Conservation (phyloP, 30 jellyfish, hydroid and myxozoan genomes). For the Turritopsis rubra region DNA sequence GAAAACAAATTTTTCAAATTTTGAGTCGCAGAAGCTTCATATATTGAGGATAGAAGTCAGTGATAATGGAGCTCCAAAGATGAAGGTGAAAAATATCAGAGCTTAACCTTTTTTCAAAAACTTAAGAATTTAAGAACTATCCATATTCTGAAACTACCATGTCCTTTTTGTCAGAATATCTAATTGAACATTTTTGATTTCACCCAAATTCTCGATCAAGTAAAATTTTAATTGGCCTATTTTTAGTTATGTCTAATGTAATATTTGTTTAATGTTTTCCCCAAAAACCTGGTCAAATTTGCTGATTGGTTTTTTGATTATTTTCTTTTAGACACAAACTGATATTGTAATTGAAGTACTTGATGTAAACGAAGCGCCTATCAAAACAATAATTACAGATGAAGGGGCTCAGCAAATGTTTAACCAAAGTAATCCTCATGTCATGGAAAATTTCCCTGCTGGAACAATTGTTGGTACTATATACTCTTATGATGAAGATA, state of each 20-base stretch:
- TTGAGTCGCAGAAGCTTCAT: conserved; percentile 34
- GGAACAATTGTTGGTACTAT: conserved; percentile 65
- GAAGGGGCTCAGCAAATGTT: conserved; percentile 20
- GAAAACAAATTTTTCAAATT: conserved; percentile 45
- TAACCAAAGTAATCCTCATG: conserved; percentile 38
- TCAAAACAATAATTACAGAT: neutral
- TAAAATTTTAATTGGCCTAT: too few relatives aligned
- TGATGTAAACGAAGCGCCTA: conserved; percentile 47
- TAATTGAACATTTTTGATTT: too few relatives aligned
- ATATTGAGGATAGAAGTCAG: conserved; percentile 34
- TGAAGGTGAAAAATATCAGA: conserved; percentile 41
- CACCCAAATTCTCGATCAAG: too few relatives aligned
- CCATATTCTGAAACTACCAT: too few relatives aligned
- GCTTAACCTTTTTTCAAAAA: neutral
- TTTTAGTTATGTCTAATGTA: too few relatives aligned
- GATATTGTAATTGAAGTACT: conserved; percentile 54
- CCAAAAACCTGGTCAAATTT: neutral
- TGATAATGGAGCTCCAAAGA: conserved; percentile 71
- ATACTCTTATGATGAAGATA: conserved; percentile 57
- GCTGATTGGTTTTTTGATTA: neutral
- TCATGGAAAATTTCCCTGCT: conserved; percentile 41
- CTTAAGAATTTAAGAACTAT: too few relatives aligned
- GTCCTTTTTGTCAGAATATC: too few relatives aligned
- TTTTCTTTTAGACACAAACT: conserved; percentile 2
- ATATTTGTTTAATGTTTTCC: too few relatives aligned